Evolutionary conservation across 2,888 invertebrate genomes (phyloP), one percentile per base, ranked within the genome.

Genomic region (Heliconius charithonia): DNA sequence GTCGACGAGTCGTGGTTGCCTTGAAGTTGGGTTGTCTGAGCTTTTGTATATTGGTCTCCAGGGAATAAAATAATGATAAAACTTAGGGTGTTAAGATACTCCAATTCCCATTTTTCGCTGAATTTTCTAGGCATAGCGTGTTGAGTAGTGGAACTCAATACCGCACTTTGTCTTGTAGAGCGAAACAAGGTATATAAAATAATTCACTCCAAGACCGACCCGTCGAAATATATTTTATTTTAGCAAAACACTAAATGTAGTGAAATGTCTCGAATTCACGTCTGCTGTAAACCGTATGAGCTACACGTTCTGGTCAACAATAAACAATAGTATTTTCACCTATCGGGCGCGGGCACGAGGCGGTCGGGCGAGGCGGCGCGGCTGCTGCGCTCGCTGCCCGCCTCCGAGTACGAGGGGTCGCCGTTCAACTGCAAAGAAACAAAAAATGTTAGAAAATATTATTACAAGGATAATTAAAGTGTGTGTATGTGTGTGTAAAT

Each of bases 331-430:
- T 10, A 59, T 59, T 10, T 59, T 59, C n/a, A 83, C 81, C 80
- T 71, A 67, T 77, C 56, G 78, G 77, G 89, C 81, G 96, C 93
- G 3, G 96, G 96, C 85, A 96, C 96, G 83, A 96, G 94, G 89
- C 96, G 96, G 90, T 96, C 96, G 62, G 96, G 96, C 32, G 96
- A 96, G 3, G 96, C 96, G 27, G 96, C 95, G 85, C 96, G 95
- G 86, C 96, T 96, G 90, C 96, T 96, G 87, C 95, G 95, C 82
- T 93, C 95, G 86, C 95, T 95, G 83, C 89, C 90, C 80, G 92
- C 92, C 84, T 93, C 95, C 81, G 89, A 88, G 87, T 93, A 95
- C 81, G 96, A 95, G 85, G 95, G 95, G 86, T 95, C 95, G 85
- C 93, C 92, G 85, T 93, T 91, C 83, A 94, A 79, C 94, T 93